Evolutionary conservation across 2,797 vertebrate species (phyloP).

Genomic region (Phaenicophaeus curvirostris): DNA sequence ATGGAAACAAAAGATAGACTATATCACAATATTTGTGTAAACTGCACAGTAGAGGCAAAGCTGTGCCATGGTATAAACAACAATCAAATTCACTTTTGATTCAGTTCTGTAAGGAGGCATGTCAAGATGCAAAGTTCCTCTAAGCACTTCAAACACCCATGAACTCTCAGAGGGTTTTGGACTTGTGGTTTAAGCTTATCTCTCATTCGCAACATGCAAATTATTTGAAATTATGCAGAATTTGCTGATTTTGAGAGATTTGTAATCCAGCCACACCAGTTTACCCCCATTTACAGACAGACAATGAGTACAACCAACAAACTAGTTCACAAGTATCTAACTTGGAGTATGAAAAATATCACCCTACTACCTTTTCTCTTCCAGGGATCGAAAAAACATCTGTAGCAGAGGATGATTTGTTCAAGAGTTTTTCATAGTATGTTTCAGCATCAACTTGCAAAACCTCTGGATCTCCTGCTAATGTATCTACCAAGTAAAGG

Average conservation of each 20-base stretch:
- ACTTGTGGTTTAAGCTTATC: neutral
- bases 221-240: neutral
- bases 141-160: neutral
- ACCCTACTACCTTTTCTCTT: conserved; percentile 65
- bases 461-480: conserved; percentile 51
- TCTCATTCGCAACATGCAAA: neutral
- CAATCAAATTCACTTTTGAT: neutral
- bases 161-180: neutral
- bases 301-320: neutral
- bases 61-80: neutral
- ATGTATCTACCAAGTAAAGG: conserved; percentile 64
- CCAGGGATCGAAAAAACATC: conserved; percentile 58
- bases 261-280: neutral
- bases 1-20: neutral
- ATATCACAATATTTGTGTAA: neutral
- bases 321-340: neutral
- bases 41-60: neutral
- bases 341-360: neutral
- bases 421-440: conserved; percentile 48
- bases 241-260: neutral
- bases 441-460: conserved; percentile 32
- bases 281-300: neutral
- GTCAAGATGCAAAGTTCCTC: neutral
- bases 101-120: neutral
- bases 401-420: neutral